Percentiles rank a stretch among this genome's conserved stretches.
Conservation (phyloP, 2,113 vertebrate genomes). For the Calidris pugnax region DNA sequence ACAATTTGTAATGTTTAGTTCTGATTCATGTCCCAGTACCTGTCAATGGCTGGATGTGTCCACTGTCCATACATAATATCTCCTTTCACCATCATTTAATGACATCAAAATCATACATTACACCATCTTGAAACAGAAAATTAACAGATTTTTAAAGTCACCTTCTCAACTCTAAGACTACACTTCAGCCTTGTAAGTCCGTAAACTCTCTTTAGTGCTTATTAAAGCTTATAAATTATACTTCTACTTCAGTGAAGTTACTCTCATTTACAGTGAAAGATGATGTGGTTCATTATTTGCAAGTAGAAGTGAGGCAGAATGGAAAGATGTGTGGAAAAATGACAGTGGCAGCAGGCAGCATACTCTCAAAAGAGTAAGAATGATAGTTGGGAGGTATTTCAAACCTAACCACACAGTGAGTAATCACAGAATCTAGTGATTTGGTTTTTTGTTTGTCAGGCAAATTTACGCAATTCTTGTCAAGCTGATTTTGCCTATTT, state of each 20-base stretch:
- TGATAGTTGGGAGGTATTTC: not conserved
- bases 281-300: not conserved
- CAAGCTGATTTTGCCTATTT: not conserved
- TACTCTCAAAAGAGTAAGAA: not conserved
- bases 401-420: not conserved
- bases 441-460: not conserved
- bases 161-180: conserved; percentile 16
- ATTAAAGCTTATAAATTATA: conserved; percentile 21
- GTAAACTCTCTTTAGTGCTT: conserved; percentile 6
- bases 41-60: not conserved
- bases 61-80: conserved; percentile 2
- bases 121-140: conserved; percentile 51
- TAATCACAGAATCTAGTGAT: not conserved
- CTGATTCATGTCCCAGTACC: conserved; percentile 4
- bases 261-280: not conserved
- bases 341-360: not conserved
- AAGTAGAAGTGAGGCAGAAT: not conserved
- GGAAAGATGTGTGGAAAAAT: not conserved
- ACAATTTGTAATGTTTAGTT: conserved; percentile 37
- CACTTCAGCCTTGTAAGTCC: not conserved
- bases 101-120: conserved; percentile 25
- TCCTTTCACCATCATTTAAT: conserved; percentile 16
- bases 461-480: not conserved
- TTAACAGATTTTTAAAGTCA: conserved; percentile 54
- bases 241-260: not conserved